phyloP scores from a whole-genome alignment of 2,113 vertebrate genomes.

The Spermophilus dauricus region DNA sequence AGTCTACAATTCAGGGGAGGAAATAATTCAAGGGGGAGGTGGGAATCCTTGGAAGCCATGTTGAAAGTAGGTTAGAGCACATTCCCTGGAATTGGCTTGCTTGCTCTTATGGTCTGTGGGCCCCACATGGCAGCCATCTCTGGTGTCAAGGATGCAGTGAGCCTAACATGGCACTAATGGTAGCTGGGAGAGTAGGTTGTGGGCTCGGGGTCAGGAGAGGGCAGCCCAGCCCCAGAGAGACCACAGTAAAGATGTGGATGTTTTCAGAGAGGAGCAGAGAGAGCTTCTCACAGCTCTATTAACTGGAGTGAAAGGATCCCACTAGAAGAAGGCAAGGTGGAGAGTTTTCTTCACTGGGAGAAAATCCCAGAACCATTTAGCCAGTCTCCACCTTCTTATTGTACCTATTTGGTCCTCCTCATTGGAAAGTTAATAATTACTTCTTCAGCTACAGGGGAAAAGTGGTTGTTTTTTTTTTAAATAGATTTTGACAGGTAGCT shows the following conservation, averaged over 20 bases:
- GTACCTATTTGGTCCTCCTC: neutral
- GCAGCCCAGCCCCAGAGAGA: neutral
- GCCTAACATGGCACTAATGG: neutral
- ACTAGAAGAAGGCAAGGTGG: neutral
- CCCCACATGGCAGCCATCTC: too few species aligned
- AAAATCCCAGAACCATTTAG: neutral
- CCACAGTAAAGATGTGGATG: neutral
- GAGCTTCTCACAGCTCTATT: neutral
- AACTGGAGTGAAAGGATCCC: neutral
- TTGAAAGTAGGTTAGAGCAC: too few species aligned
- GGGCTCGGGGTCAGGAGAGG: neutral
- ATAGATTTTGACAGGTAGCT: neutral
- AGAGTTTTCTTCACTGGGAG: neutral
- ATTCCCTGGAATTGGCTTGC: neutral
- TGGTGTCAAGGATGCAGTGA: neutral
- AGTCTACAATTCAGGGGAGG: neutral
- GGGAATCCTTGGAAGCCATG: neutral
- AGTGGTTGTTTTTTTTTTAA: neutral
- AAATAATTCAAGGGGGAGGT: accelerated
- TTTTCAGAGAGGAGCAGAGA: neutral
- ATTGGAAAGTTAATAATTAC: neutral
- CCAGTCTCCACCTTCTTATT: neutral
- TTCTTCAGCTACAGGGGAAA: neutral
- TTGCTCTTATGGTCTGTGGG: neutral
- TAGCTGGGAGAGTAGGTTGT: accelerated